These are phyloP conservation scores for Silurus asotus DNA, from an alignment of 2,113 vertebrate species.

Conservation along the genomic window DNA sequence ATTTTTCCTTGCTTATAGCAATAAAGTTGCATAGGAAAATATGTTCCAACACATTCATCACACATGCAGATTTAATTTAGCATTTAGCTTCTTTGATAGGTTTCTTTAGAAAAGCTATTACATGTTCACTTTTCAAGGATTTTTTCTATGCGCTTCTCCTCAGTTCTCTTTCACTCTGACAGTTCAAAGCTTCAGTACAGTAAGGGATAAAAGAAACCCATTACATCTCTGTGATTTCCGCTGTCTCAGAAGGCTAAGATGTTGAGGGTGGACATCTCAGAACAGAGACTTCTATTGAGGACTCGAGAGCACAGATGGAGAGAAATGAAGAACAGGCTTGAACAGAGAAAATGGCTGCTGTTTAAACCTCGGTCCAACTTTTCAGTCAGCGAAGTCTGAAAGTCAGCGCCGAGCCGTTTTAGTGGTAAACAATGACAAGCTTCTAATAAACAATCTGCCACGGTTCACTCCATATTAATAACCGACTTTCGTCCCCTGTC, in stretches of 20 bases:
- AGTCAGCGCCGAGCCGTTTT: conserved; percentile 65
- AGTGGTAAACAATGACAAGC: conserved; percentile 73
- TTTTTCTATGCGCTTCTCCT: conserved; percentile 3
- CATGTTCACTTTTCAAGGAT: conserved; percentile 17
- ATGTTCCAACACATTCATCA: neutral
- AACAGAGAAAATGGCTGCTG: conserved; percentile 43
- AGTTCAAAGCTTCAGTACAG: conserved; percentile 17
- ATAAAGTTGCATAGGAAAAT: neutral
- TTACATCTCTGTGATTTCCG: conserved; percentile 23
- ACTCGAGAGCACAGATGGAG: conserved; percentile 43
- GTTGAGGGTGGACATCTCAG: conserved; percentile 43
- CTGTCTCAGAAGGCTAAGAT: conserved; percentile 16
- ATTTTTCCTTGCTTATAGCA: neutral
- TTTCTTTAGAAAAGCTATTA: conserved; percentile 7
- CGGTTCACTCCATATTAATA: conserved; percentile 75
- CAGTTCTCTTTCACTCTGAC: conserved; percentile 13
- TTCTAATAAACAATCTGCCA: conserved; percentile 77
- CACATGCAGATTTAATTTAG: neutral
- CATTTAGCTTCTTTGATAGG: neutral
- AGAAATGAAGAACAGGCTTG: conserved; percentile 37
- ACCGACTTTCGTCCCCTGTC: conserved; percentile 75
- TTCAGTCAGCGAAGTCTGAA: conserved; percentile 66
- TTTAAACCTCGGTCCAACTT: conserved; percentile 63
- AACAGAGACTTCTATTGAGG: conserved; percentile 35
- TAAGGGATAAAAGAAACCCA: conserved; percentile 29